These are phyloP conservation scores for Gymnorhina tibicen DNA, from an alignment of 2,113 vertebrate species.

Conservation along the genomic window DNA sequence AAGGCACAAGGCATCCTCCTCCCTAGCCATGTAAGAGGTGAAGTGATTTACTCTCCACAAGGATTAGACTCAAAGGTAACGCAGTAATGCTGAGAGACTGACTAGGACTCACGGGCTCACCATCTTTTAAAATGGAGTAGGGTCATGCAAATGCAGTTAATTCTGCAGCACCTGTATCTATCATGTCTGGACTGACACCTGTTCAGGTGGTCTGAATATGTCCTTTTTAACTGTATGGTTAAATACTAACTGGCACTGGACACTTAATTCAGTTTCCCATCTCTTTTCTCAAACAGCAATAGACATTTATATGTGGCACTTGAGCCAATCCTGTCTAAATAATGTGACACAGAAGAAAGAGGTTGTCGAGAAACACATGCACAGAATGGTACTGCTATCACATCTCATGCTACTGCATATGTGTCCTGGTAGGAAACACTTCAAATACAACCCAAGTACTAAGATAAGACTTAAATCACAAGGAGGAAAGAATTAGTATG, in stretches of 20 bases:
- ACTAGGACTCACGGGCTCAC: neutral
- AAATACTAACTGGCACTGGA: neutral
- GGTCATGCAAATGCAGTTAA: neutral
- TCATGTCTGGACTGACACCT: neutral
- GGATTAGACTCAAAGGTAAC: fast-evolving
- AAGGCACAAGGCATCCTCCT: neutral
- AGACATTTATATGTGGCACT: neutral
- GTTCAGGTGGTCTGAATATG: neutral
- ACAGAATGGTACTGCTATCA: neutral
- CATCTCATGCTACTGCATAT: neutral
- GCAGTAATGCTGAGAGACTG: neutral
- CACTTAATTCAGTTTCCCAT: neutral
- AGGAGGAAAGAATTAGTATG: neutral
- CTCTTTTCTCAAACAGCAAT: neutral
- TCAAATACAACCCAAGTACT: neutral
- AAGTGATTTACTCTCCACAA: neutral
- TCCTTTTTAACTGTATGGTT: neutral
- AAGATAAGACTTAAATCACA: neutral
- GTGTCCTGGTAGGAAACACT: neutral
- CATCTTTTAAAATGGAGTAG: neutral
- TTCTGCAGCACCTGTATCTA: neutral
- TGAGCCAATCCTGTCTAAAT: neutral
- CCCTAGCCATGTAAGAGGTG: neutral
- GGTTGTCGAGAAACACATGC: neutral
- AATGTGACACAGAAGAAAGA: neutral